These are phyloP conservation scores for Spodoptera litura DNA, from an alignment of 1,140 invertebrate species.

Conservation along the genomic window DNA sequence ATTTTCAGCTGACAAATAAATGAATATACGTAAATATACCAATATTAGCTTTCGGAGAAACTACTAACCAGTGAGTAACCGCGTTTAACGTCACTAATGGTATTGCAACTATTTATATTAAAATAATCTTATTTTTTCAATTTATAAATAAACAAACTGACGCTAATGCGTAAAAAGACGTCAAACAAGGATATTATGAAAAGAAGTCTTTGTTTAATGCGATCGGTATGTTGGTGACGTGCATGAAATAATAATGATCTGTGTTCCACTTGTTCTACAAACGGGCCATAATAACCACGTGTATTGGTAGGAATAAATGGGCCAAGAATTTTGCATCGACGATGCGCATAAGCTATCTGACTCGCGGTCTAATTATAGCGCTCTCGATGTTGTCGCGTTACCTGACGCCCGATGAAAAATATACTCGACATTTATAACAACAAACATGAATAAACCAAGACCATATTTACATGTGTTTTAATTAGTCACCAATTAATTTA, in stretches of 20 bases:
- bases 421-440: constrained; percentile 50
- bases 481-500: constrained; percentile 24
- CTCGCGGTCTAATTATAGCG: constrained; percentile 74
- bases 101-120: constrained; percentile 24
- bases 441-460: constrained; percentile 6
- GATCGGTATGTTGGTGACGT: constrained; percentile 35
- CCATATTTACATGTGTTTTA: constrained; percentile 15
- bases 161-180: constrained; percentile 12
- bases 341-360: constrained; percentile 73
- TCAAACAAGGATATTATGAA: constrained; percentile 14
- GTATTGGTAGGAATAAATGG: constrained; percentile 68
- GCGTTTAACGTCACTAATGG: constrained; percentile 9
- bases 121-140: constrained; percentile 11
- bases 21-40: constrained; percentile 11
- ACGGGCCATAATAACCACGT: constrained; percentile 37
- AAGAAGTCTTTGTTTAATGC: constrained; percentile 20
- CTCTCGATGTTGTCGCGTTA: constrained; percentile 63
- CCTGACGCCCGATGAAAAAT: constrained; percentile 69
- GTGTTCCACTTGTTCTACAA: constrained; percentile 47
- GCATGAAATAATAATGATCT: constrained; percentile 32
- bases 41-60: constrained; percentile 1
- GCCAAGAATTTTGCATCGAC: constrained; percentile 70
- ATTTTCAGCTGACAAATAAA: neutral
- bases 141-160: constrained; percentile 16
- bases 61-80: neutral